These are phyloP conservation scores for Sylvietta virens DNA, from an alignment of 2,113 vertebrate genomes.

Conservation along the genomic window DNA sequence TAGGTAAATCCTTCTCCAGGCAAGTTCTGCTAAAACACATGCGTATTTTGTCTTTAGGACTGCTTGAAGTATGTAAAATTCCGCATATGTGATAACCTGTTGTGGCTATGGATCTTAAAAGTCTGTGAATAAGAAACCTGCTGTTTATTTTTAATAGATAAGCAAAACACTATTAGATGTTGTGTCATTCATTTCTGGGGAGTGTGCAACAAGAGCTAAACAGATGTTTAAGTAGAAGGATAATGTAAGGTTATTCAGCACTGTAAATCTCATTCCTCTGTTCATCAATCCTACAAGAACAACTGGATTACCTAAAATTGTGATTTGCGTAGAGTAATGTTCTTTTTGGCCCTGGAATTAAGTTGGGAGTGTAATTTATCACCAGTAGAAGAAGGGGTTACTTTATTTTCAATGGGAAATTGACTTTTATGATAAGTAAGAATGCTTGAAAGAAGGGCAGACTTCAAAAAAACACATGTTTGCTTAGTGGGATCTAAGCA, in stretches of 20 bases:
- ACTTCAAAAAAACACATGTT: neutral
- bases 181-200: neutral
- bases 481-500: neutral
- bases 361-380: neutral
- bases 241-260: fast-evolving
- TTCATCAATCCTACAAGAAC: neutral
- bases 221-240: neutral
- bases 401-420: neutral
- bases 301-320: neutral
- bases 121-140: neutral
- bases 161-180: neutral
- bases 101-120: neutral
- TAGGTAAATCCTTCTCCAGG: neutral
- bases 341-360: neutral
- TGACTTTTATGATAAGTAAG: neutral
- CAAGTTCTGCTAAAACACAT: neutral
- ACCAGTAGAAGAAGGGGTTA: neutral
- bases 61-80: neutral
- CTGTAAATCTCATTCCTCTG: neutral
- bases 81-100: neutral
- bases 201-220: neutral
- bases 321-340: neutral
- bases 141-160: neutral
- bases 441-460: neutral
- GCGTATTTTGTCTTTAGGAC: neutral